Conservation (phyloP, 2,797 vertebrate genomes). For the Miopithecus talapoin region DNA sequence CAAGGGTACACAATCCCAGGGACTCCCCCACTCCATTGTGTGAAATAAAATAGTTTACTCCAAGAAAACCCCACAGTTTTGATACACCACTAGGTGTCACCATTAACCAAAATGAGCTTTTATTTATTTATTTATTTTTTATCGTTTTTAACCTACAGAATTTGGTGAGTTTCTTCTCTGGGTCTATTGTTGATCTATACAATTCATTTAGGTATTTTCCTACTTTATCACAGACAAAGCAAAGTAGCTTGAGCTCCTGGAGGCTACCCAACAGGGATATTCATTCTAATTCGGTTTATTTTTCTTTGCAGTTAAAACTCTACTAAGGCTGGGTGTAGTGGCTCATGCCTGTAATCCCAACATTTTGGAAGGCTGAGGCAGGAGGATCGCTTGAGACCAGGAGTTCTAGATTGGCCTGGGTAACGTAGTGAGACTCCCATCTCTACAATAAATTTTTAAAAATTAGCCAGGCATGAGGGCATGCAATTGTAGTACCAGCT, state of each 20-base stretch:
- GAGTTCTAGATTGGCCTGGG: neutral
- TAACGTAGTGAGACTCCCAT: neutral
- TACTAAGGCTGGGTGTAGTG: neutral
- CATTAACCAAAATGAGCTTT: slow-evolving; percentile 38
- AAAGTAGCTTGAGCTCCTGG: neutral
- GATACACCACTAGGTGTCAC: slow-evolving; percentile 58
- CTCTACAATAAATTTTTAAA: neutral
- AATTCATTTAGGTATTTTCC: neutral
- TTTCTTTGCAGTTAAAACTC: slow-evolving; percentile 43
- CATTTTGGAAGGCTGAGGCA: neutral
- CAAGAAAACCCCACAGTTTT: neutral
- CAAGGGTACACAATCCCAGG: neutral
- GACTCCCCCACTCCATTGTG: neutral
- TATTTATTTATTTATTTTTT: neutral
- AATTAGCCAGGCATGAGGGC: neutral
- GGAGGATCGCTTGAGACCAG: neutral
- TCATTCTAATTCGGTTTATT: slow-evolving; percentile 8
- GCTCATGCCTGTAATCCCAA: neutral
- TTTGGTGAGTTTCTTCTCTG: neutral
- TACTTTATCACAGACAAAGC: neutral
- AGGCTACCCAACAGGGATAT: neutral
- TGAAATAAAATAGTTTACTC: neutral
- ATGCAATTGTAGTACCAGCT: neutral
- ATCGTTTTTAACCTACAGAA: neutral
- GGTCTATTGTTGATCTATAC: neutral